Percentiles rank a stretch among this genome's conserved stretches.
Evolutionary conservation across 2,797 vertebrate species (phyloP).

Genomic region (Nyctibius grandis): DNA sequence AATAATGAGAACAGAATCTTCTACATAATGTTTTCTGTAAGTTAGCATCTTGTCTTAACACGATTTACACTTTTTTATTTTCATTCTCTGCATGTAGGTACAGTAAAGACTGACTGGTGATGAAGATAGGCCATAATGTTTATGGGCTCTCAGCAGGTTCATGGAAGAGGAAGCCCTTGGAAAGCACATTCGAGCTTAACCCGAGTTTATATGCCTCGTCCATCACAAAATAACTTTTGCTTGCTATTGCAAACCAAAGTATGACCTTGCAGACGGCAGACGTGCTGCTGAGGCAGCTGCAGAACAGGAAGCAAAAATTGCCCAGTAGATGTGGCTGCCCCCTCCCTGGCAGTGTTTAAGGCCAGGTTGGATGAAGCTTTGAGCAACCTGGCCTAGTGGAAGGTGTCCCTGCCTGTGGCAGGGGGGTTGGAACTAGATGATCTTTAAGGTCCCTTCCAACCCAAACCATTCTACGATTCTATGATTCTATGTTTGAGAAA

Average conservation of each 20-base stretch:
- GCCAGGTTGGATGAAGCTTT: too few species aligned
- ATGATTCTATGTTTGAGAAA: not conserved
- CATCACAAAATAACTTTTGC: slow-evolving; percentile 65
- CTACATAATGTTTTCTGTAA: not conserved
- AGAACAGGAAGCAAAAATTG: not conserved
- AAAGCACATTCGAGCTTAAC: not conserved
- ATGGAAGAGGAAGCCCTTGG: not conserved
- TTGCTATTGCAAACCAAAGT: not conserved
- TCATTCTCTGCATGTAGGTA: not conserved
- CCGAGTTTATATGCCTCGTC: not conserved
- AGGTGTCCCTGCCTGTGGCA: too few species aligned
- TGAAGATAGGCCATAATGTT: not conserved
- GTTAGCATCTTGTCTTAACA: slow-evolving; percentile 1
- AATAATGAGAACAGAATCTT: slow-evolving; percentile 21
- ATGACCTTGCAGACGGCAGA: not conserved
- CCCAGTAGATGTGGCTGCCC: not conserved
- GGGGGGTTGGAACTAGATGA: too few species aligned
- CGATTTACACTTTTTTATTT: not conserved
- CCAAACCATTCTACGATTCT: too few species aligned
- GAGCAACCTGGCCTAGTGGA: too few species aligned
- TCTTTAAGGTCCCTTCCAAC: too few species aligned
- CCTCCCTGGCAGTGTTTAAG: too few species aligned
- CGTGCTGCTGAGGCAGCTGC: rapidly evolving
- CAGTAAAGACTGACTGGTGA: not conserved
- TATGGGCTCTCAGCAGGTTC: slow-evolving; percentile 1